A percentile compares a stretch with the other conserved stretches of the same genome.
phyloP scores from a whole-genome alignment of 2,888 invertebrate species.

The Phasia obesa region DNA sequence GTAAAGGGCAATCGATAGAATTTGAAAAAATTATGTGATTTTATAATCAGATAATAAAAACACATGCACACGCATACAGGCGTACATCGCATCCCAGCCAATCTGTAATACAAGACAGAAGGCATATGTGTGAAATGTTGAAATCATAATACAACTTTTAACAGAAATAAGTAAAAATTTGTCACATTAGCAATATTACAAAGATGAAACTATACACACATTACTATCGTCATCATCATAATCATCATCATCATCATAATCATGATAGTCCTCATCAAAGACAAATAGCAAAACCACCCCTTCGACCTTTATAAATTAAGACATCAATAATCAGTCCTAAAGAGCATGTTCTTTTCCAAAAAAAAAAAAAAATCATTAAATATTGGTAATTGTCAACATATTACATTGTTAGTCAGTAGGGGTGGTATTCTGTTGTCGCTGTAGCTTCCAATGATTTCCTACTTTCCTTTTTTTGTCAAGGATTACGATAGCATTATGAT shows the following conservation, averaged over 20 bases:
- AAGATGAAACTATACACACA: conserved; percentile 23
- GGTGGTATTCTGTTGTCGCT: conserved; percentile 19
- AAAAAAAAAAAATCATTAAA: conserved; percentile 60
- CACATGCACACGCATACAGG: conserved; percentile 32
- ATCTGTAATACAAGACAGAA: conserved; percentile 31
- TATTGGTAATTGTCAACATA: conserved; percentile 68
- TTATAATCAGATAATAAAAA: conserved; percentile 60
- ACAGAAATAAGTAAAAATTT: conserved; percentile 60
- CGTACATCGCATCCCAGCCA: conserved; percentile 24
- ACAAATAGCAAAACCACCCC: conserved; percentile 31
- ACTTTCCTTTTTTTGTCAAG: conserved; percentile 72
- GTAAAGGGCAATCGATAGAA: conserved; percentile 55
- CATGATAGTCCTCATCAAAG: conserved; percentile 14
- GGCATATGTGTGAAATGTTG: conserved; percentile 55
- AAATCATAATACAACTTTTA: conserved; percentile 17
- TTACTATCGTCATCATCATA: too few species aligned
- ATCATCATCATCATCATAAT: too few species aligned
- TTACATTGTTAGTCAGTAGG: conserved; percentile 59
- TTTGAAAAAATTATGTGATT: conserved; percentile 41
- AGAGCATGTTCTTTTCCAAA: conserved; percentile 29
- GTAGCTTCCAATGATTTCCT: conserved; percentile 50
- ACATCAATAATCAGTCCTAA: conserved; percentile 41
- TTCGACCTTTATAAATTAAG: conserved; percentile 46
- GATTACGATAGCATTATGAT: conserved; percentile 79
- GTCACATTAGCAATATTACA: conserved; percentile 65